Base-by-base conservation (phyloP, 35 echinoderm and acorn worm species). In the Chiridota heheva region DNA sequence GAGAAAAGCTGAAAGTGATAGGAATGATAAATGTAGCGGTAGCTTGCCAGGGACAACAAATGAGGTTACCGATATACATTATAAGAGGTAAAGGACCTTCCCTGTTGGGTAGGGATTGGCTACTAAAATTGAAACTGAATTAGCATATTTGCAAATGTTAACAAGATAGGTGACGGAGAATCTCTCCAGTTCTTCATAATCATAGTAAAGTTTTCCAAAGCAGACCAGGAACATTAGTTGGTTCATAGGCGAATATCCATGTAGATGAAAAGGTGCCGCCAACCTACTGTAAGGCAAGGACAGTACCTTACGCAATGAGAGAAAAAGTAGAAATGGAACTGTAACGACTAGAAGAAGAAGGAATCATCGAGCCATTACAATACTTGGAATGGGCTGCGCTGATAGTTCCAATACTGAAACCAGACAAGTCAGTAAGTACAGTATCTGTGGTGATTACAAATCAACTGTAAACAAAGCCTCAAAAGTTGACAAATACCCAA, bases 381-480 rank as follows among this genome's bases (percentile, higher is more conserved):
- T 83, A 70, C 66, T 24, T 42, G 10, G 66, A 83, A 5, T 83
- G 40, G 63, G 39, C 62, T 6, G 38, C 62, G 2, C 62, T 25
- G 48, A 67, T 63, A 17, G 58, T 63, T 10, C 57, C 71, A 6
- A 39, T 78, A 5, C 17, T 78, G 12, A 78, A 78, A 37, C 4
- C 49, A 28, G 75, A 78, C 51, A 78, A 78, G 37, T 5, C 25
- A 27, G n/a, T 22, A 5, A 27, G 44, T n/a, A n/a, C n/a, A 18
- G 45, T 46, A 84, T 84, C 34, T 84, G 81, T 38, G 66, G 64
- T 22, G 67, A 84, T 35, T 82, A 46, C 49, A 68, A 82, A 32
- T 36, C 59, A 10, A 73, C 65, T 17, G 36, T 84, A 4, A 84
- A 84, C 41, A 22, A 49, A 35, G 81, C 68, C 0, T 73, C 68